Evolutionary conservation across 30 jellyfish, hydroid and myxozoan species (phyloP), one percentile per base, ranked within the genome.

Genomic region (Clytia hemisphaerica): DNA sequence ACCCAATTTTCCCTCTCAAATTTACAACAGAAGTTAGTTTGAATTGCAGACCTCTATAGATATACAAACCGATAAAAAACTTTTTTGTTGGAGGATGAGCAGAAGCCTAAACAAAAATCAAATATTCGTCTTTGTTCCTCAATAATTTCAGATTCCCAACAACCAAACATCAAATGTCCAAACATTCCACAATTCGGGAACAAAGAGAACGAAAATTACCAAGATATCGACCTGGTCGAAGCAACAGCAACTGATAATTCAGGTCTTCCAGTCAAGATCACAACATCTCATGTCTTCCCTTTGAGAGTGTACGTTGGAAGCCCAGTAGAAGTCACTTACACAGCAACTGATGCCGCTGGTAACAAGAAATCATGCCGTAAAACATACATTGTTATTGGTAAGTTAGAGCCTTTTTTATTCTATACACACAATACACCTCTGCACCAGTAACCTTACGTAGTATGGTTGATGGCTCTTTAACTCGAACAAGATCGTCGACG

Each of bases 271-370:
- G 80, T 89, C 30, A 65, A 77, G 4, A 65, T 79, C 4, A 51
- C 92, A 6, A 37, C 57, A 21, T 45, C 58, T 37, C 82, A 75
- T 59, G 51, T 48, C 31, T 78, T 94, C n/a, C 94, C 94, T 4
- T 45, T 86, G 28, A 79, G 79, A 54, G 94, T 86, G 12, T 31
- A 53, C 3, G 92, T 86, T 36, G 81, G 83, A 7, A 53, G 71
- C 0, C 82, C 78, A 1, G 72, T 55, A 42, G 27, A 19, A 22
- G 96, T 86, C 34, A 53, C 62, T 28, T 86, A 78, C 40, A 86
- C 87, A 6, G 96, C 96, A 24, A 53, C 92, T 4, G 96, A 86
- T 72, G 83, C 54, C 6, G 82, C 96, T 2, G 92, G 94, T 45
- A 86, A 86, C 40, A 15, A 47, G 28, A 77, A 76, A 40, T 25